Base-by-base conservation (phyloP, 2,888 invertebrate species). In the Cabera pusaria region DNA sequence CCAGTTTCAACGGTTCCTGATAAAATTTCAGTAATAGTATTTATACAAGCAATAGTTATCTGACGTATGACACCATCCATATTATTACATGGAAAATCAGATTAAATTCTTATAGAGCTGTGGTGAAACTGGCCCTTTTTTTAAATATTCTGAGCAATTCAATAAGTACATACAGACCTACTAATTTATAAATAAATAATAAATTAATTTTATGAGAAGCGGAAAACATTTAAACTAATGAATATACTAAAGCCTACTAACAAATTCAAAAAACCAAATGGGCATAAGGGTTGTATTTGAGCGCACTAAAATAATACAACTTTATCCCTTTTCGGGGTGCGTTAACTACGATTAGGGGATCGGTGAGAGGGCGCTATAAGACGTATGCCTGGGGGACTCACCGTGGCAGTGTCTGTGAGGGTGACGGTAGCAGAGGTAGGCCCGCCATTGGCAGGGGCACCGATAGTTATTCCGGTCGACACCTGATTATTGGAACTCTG, bases 401-500 rank as follows among this genome's bases (percentile, higher is more conserved):
- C 91, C 80, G 87, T 83, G 61, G 85, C 83, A 56, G 83, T 86
- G 53, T 88, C 88, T 61, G 87, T 87, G 59, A 86, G 86, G 87
- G 89, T 87, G 71, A 82, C 88, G 49, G 90, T 87, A 54, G 84
- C 83, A 37, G 84, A 75, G 69, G 87, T 83, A 54, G 82, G 78
- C 43, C 80, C 79, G 51, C 79, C 79, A 58, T 81, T 85, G 45
- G 77, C 56, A 55, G 72, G 66, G 46, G 66, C 66, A 72, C 59
- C 79, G 54, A 68, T 42, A 21, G 59, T 31, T 26, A 63, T 48
- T 18, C 64, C 51, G 39, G 53, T 57, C 16, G 75, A 52, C 69
- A 88, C 86, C 74, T 90, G 90, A 72, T 90, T 90, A 64, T 90
- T 90, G 5, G 88, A 61, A 68, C 59, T 87, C 52, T 93, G 93